A percentile compares a stretch with the other conserved stretches of the same genome.
Conservation (phyloP, 2,888 invertebrate species). For the Blastobasis lacticolella region DNA sequence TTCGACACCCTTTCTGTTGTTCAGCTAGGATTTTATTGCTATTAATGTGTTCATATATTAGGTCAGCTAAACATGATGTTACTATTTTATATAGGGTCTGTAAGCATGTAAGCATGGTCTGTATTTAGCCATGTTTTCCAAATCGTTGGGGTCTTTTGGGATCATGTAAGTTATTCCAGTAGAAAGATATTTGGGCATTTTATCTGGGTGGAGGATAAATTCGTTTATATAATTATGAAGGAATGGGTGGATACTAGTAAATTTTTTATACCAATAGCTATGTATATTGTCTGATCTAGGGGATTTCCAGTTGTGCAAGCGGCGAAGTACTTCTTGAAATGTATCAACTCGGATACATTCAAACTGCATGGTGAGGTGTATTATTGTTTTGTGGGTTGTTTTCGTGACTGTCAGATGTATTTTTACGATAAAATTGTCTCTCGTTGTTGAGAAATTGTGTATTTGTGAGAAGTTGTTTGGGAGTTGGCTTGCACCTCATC, state of each 20-base stretch:
- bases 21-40: too few relatives aligned
- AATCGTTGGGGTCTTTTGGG: slow-evolving; percentile 5
- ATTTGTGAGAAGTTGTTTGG: slow-evolving; percentile 3
- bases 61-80: slow-evolving; percentile 12
- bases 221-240: slow-evolving; percentile 8
- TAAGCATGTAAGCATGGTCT: slow-evolving; percentile 3
- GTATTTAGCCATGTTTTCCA: slow-evolving; percentile 3
- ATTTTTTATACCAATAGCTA: slow-evolving; percentile 17
- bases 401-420: background rate
- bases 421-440: slow-evolving; percentile 8
- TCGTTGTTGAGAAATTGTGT: slow-evolving; percentile 10
- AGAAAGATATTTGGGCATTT: slow-evolving; percentile 11
- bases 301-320: slow-evolving; percentile 15
- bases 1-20: slow-evolving; percentile 5
- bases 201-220: slow-evolving; percentile 6
- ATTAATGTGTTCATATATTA: slow-evolving; percentile 13
- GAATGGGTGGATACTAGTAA: slow-evolving; percentile 8
- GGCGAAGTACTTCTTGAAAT: slow-evolving; percentile 6
- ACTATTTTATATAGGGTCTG: background rate
- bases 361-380: slow-evolving; percentile 5
- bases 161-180: slow-evolving; percentile 16
- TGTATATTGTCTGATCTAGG: slow-evolving; percentile 15
- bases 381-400: background rate
- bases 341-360: slow-evolving; percentile 7
- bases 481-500: too few relatives aligned